Percentiles rank a stretch among this genome's conserved stretches.
phyloP scores from a whole-genome alignment of 2,797 vertebrate species.

The Enteromius afrohamiltoni region DNA sequence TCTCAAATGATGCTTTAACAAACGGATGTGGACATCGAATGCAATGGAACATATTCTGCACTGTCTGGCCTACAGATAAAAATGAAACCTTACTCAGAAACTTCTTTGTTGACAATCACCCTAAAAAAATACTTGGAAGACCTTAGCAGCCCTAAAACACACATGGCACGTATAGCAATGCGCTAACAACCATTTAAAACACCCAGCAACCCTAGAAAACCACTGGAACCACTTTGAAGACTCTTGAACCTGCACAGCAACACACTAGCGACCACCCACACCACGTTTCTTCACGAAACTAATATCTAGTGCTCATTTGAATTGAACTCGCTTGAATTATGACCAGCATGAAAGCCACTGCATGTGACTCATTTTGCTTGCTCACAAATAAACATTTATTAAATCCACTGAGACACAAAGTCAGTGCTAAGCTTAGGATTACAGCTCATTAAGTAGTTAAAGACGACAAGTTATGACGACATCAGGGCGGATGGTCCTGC shows the following conservation, averaged over 20 bases:
- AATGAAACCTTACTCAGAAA: neutral
- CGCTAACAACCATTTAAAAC: neutral
- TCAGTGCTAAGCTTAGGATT: conserved; percentile 49
- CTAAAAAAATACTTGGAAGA: neutral
- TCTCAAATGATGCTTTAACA: conserved; percentile 10
- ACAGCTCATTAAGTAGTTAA: conserved; percentile 41
- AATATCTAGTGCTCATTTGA: neutral
- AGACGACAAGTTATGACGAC: conserved; percentile 26
- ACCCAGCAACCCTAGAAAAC: neutral
- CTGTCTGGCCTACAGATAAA: neutral
- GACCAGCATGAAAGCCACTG: conserved; percentile 17
- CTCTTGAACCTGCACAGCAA: neutral
- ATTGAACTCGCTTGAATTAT: conserved; percentile 19
- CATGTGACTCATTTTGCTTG: conserved; percentile 8
- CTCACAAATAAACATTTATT: conserved; percentile 21
- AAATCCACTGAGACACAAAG: conserved; percentile 40
- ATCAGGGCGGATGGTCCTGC: conserved; percentile 31
- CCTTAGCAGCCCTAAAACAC: too few relatives aligned
- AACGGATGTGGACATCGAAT: neutral
- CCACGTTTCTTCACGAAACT: neutral
- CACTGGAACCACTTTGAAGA: neutral
- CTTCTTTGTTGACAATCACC: neutral
- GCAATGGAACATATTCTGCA: neutral
- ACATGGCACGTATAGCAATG: neutral
- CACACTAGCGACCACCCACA: conserved; percentile 7